Percentiles rank a stretch among this genome's conserved stretches.
Conservation (phyloP, 2,888 invertebrate genomes). For the Drosophila picticornis region DNA sequence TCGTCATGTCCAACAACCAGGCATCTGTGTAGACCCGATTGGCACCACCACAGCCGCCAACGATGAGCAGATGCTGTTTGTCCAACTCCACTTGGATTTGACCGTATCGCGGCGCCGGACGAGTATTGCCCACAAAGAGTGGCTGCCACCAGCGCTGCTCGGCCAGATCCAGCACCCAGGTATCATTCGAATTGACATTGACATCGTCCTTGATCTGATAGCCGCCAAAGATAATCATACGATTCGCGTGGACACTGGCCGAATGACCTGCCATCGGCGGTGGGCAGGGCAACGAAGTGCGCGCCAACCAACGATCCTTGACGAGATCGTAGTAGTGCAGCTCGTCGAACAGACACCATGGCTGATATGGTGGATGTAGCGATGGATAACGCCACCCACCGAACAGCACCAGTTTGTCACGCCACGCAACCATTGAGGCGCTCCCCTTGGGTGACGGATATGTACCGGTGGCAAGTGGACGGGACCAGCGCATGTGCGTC, state of each 20-base stretch:
- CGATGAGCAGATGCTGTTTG: slow-evolving; percentile 91
- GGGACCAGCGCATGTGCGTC: slow-evolving; percentile 93
- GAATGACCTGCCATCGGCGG: slow-evolving; percentile 94
- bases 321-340: slow-evolving; percentile 94
- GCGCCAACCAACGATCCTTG: slow-evolving; percentile 91
- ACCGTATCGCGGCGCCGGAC: slow-evolving; percentile 94
- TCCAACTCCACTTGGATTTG: slow-evolving; percentile 95
- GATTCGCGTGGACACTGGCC: slow-evolving; percentile 92
- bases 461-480: slow-evolving; percentile 90
- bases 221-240: slow-evolving; percentile 94
- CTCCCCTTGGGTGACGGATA: slow-evolving; percentile 99
- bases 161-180: slow-evolving; percentile 94
- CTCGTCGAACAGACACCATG: slow-evolving; percentile 95
- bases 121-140: slow-evolving; percentile 87
- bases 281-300: slow-evolving; percentile 74
- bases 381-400: slow-evolving; percentile 98
- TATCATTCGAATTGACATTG: slow-evolving; percentile 90
- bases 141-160: slow-evolving; percentile 92
- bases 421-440: slow-evolving; percentile 95
- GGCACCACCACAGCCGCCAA: slow-evolving; percentile 95
- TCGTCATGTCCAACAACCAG: slow-evolving; percentile 93
- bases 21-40: slow-evolving; percentile 95
- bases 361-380: slow-evolving; percentile 92
- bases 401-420: slow-evolving; percentile 93
- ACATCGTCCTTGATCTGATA: slow-evolving; percentile 86